A percentile compares a stretch with the other conserved stretches of the same genome.
Evolutionary conservation across 1,140 invertebrate species (phyloP).

Genomic region (Ceratosolen fusciceps): DNA sequence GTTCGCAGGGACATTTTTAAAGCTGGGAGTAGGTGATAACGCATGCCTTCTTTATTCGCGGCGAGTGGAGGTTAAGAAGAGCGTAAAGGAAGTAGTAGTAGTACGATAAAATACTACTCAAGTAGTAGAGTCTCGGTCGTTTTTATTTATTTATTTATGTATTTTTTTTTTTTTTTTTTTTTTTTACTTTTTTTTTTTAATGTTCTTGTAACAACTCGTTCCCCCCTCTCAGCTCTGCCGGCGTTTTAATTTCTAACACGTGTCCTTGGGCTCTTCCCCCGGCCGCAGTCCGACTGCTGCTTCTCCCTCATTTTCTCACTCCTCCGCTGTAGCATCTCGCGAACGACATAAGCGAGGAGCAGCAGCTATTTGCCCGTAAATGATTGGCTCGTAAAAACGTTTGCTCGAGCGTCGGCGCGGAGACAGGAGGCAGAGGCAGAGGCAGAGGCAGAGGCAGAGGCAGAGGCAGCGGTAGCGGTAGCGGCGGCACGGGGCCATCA

Average conservation of each 20-base stretch:
- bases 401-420: too few relatives aligned
- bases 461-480: too few relatives aligned
- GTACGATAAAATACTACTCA: conserved; percentile 18
- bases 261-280: not conserved
- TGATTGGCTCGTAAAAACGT: conserved; percentile 37
- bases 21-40: conserved; percentile 23
- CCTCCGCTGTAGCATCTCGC: not conserved
- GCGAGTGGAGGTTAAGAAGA: not conserved
- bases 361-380: conserved; percentile 25
- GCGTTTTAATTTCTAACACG: conserved; percentile 39
- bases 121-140: too few relatives aligned
- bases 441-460: too few relatives aligned
- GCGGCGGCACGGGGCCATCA: not conserved
- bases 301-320: not conserved
- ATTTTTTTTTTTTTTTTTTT: too few relatives aligned
- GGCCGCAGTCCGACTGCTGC: not conserved
- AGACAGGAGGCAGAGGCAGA: too few relatives aligned
- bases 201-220: conserved; percentile 10
- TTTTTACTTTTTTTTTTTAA: too few relatives aligned
- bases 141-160: too few relatives aligned
- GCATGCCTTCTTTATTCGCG: not conserved
- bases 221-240: not conserved
- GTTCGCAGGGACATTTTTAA: conserved; percentile 4
- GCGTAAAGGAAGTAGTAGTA: not conserved
- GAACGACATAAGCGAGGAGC: not conserved